Evolutionary conservation across 2,113 vertebrate genomes (phyloP), one percentile per base, ranked within the genome.

Genomic region (Bos javanicus): DNA sequence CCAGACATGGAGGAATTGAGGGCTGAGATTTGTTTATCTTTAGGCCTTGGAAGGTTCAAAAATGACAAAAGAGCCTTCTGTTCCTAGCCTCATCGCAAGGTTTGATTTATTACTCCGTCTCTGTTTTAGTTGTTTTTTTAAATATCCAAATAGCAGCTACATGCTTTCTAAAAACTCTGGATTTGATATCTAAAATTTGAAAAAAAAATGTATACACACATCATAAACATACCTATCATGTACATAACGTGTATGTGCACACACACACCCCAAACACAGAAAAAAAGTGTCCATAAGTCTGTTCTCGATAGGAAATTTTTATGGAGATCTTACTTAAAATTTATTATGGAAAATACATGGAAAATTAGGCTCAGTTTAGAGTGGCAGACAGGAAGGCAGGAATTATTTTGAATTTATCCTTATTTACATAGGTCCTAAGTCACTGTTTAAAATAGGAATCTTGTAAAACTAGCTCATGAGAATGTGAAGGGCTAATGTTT

Each of bases 331-430:
- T 95, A 93, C 54, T 91, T 81, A 95, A 91, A 36, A 92, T 90
- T 94, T 93, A 26, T 76, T 91, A 30, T 87, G 62, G 50, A 80
- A 95, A 89, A 93, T 95, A 87, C 15, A 25, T 91, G 67, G 50
- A 83, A 81, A 84, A 93, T 97, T 91, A 85, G 43, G 59, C 57
- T 94, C 25, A 92, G 90, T 94, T 96, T 90, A 94, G 80, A 92
- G 46, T 90, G 60, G 25, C 62, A 84, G 62, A 90, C 52, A 87
- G 59, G n/a, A 64, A 96, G 26, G 56, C n/a, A 94, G 64, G 89
- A 97, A 46, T 17, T 93, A 54, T 80, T 94, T 89, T 93, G 57
- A 92, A 97, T 89, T 95, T 19, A 67, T 94, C 78, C 36, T 76
- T 95, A 56, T 90, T 96, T 92, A 83, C 56, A 25, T 71, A 78